Percentiles rank a stretch among this genome's conserved stretches.
phyloP scores from a whole-genome alignment of 2,113 vertebrate genomes.

The Neodon shergylaensis region DNA sequence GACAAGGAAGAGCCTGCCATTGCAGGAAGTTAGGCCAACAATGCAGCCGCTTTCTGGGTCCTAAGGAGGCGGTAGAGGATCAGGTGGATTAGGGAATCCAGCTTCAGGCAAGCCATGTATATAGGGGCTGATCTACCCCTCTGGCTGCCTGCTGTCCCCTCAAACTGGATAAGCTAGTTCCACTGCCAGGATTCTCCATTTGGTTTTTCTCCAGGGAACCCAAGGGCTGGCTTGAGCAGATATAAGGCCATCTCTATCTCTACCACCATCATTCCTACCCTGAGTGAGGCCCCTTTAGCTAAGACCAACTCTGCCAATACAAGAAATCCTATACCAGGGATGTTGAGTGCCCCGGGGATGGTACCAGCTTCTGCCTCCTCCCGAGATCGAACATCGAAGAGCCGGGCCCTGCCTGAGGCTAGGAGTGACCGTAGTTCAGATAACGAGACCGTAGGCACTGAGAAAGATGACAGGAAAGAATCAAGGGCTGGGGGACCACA shows the following conservation, averaged over 20 bases:
- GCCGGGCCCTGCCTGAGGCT: conserved; percentile 47
- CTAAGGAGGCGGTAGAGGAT: background rate
- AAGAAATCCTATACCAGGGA: conserved; percentile 54
- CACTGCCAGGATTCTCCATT: background rate
- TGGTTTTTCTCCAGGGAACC: background rate
- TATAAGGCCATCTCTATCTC: no score
- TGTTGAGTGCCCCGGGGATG: conserved; percentile 73
- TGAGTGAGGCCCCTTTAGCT: background rate
- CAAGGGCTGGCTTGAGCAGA: background rate
- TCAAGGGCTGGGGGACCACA: background rate
- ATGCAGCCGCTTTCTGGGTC: background rate
- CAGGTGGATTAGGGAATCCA: background rate
- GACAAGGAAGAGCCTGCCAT: background rate
- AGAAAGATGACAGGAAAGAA: background rate
- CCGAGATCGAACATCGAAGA: conserved; percentile 70
- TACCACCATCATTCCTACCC: background rate
- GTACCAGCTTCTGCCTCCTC: conserved; percentile 72
- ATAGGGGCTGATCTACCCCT: background rate
- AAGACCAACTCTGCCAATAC: background rate
- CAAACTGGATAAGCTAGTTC: conserved; percentile 35
- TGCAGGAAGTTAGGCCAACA: background rate
- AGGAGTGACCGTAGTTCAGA: conserved; percentile 67
- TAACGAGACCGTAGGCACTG: conserved; percentile 64
- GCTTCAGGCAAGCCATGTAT: background rate
- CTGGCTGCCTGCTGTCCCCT: background rate